Base-by-base conservation (phyloP, 2,888 invertebrate species). In the Drosophila demipolita region DNA sequence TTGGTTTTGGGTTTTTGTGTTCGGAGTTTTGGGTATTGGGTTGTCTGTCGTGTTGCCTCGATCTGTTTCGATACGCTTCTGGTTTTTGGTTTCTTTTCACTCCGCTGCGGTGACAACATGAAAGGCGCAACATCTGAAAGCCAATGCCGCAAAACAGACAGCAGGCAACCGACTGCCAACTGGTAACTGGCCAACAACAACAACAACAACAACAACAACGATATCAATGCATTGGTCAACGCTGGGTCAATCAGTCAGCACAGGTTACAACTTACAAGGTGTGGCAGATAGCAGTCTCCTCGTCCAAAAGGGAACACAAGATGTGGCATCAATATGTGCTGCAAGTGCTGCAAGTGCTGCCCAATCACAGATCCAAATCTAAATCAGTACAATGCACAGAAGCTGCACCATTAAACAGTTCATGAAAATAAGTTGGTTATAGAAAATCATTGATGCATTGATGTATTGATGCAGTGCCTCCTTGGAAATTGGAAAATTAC, bases 51-150 rank as follows among this genome's bases (percentile, higher is more conserved):
- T 62, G 75, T 54, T 57, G 49, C 74, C 82, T 89, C 91, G 90
- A 91, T 91, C 90, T 91, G 90, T 91, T 91, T 91, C 87, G 91
- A 90, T 91, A 91, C 91, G 91, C 91, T 91, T 91, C 91, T 91
- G 91, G 90, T 91, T 91, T 91, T 91, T 88, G 83, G 81, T 80
- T 80, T 89, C 84, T 85, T 89, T 84, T 84, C 74, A 79, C 82
- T 80, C 70, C 57, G 73, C 76, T 82, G 79, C 83, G 86, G 89
- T 81, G 86, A 85, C 83, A 81, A 90, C 86, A 87, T 82, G 80
- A 82, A 78, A 76, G 81, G 75, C 67, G 64, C 77, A 82, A 78
- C 83, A 89, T 82, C 88, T 83, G 71, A 83, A 59, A 73, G 83
- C 68, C 78, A 70, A 78, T 80, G 83, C 89, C 83, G 77, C 75